Conservation (phyloP, 1,140 invertebrate genomes). For the Drosophila triauraria region DNA sequence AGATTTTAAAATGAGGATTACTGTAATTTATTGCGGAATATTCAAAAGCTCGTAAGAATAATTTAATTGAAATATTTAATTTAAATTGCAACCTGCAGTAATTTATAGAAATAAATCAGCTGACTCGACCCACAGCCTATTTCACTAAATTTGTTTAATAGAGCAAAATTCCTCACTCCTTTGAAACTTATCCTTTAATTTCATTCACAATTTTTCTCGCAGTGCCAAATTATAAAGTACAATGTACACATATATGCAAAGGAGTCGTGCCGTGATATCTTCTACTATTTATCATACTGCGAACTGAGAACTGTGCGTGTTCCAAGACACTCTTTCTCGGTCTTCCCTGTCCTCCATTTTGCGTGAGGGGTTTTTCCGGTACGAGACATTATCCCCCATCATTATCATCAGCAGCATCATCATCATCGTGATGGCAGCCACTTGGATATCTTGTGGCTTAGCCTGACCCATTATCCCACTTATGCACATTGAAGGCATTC, state of each 20-base stretch:
- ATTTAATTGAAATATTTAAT: too few relatives aligned
- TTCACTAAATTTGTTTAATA: background rate
- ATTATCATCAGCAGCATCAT: slow-evolving; percentile 48
- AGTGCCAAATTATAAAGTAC: slow-evolving; percentile 46
- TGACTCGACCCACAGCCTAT: too few relatives aligned
- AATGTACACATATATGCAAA: slow-evolving; percentile 49
- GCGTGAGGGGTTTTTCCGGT: slow-evolving; percentile 54
- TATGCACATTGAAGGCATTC: slow-evolving; percentile 81
- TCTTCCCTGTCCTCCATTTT: background rate
- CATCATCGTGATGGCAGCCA: slow-evolving; percentile 54
- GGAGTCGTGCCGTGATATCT: slow-evolving; percentile 68
- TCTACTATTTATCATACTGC: slow-evolving; percentile 81
- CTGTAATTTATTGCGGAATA: background rate
- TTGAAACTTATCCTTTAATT: background rate
- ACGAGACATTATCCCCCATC: slow-evolving; percentile 35
- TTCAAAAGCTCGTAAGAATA: background rate
- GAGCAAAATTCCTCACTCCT: background rate
- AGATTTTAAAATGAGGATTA: background rate
- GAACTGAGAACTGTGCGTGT: slow-evolving; percentile 55
- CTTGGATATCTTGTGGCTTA: slow-evolving; percentile 79
- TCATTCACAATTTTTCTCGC: background rate
- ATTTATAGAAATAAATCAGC: too few relatives aligned
- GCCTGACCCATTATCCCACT: slow-evolving; percentile 82
- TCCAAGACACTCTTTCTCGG: slow-evolving; percentile 9
- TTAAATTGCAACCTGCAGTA: too few relatives aligned